Evolutionary conservation across 2,797 vertebrate species (phyloP).

Genomic region (Girardinus metallicus): DNA sequence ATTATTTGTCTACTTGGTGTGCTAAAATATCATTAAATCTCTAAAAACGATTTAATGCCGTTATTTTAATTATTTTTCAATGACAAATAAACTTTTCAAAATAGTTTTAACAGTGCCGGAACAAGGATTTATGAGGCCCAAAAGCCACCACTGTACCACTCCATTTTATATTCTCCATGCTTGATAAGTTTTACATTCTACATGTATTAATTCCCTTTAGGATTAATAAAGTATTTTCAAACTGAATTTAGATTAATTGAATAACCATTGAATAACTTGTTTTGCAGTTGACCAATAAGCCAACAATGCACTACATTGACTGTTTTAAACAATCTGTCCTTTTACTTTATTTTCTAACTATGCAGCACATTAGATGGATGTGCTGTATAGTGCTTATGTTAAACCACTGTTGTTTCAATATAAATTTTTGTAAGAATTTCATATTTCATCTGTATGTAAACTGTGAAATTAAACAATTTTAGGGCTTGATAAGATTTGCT

Average conservation of each 20-base stretch:
- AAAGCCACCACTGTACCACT: not conserved
- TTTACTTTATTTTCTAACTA: not conserved
- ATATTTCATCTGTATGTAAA: not conserved
- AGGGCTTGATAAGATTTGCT: not conserved
- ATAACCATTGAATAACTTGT: not conserved
- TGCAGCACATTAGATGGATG: not conserved
- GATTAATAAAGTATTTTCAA: not conserved
- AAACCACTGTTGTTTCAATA: not conserved
- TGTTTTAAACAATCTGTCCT: not conserved
- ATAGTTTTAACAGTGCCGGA: not conserved
- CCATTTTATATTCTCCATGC: not conserved
- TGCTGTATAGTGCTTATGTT: not conserved
- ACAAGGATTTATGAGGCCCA: not conserved
- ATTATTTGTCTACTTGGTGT: slow-evolving; percentile 25
- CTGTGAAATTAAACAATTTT: not conserved
- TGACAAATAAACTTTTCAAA: not conserved
- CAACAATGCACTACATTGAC: not conserved
- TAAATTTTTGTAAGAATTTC: not conserved
- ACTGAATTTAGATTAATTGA: not conserved
- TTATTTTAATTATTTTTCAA: not conserved
- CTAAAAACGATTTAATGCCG: not conserved
- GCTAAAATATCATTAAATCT: slow-evolving; percentile 6
- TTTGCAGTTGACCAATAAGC: not conserved
- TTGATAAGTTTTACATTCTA: not conserved
- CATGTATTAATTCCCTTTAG: not conserved